Conservation (phyloP, 2,797 vertebrate genomes). For the Alauda arvensis region DNA sequence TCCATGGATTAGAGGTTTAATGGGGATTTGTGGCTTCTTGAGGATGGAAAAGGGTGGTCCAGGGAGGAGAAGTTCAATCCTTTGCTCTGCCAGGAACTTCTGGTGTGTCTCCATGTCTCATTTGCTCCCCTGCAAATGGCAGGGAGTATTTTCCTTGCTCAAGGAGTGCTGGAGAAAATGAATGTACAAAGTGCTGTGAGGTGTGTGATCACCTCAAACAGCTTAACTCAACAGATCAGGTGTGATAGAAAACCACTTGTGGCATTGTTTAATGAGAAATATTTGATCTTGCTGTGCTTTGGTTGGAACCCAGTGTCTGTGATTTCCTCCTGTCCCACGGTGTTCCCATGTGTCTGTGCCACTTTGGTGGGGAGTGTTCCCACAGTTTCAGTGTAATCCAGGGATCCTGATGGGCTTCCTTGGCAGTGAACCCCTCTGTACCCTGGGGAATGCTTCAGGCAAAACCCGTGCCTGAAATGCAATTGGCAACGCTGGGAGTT, state of each 20-base stretch:
- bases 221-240: background rate
- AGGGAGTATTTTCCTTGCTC: background rate
- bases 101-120: background rate
- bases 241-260: background rate
- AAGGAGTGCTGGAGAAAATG: fast-evolving
- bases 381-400: background rate
- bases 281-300: background rate
- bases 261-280: background rate
- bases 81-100: background rate
- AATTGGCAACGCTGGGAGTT: background rate
- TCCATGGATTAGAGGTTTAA: background rate
- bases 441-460: background rate
- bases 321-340: background rate
- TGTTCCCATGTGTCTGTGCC: background rate
- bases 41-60: background rate
- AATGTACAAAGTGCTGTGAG: background rate
- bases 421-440: background rate
- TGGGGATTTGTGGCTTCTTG: background rate
- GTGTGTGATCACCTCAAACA: background rate
- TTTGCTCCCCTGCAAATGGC: background rate
- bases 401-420: background rate
- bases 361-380: fast-evolving
- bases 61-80: background rate
- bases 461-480: background rate
- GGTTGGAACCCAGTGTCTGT: background rate